Evolutionary conservation across 2,113 vertebrate genomes (phyloP).

Genomic region (Psettodes erumei): DNA sequence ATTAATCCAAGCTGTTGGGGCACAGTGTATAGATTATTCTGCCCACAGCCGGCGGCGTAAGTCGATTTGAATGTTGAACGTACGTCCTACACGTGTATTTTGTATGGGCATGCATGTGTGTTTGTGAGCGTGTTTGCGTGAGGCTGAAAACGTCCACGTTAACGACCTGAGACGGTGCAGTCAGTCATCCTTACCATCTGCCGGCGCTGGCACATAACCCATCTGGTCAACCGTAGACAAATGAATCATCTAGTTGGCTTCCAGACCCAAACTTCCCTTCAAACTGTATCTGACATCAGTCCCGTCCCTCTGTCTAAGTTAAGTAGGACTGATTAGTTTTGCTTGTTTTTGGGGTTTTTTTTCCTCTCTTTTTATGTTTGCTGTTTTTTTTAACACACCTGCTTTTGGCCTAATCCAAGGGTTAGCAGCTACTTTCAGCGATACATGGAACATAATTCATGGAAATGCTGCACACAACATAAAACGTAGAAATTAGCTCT

Average conservation of each 20-base stretch:
- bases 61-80: conserved; percentile 31
- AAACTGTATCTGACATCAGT: conserved; percentile 40
- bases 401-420: conserved; percentile 28
- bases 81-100: not conserved
- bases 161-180: conserved; percentile 62
- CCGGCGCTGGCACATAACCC: conserved; percentile 64
- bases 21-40: not conserved
- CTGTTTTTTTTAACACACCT: too few relatives aligned
- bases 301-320: conserved; percentile 41
- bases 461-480: not conserved
- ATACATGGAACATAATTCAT: not conserved
- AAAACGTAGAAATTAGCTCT: too few relatives aligned
- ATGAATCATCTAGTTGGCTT: conserved; percentile 73
- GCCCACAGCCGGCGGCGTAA: not conserved
- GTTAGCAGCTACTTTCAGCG: conserved; percentile 55
- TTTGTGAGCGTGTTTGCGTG: conserved; percentile 45
- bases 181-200: conserved; percentile 75
- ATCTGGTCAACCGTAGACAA: conserved; percentile 66
- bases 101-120: conserved; percentile 28
- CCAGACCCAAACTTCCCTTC: conserved; percentile 59
- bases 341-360: conserved; percentile 14
- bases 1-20: not conserved
- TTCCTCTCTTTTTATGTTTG: too few relatives aligned
- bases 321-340: conserved; percentile 29
- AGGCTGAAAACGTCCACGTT: conserved; percentile 48